Evolutionary conservation across 2,113 vertebrate species (phyloP).

Genomic region (Danionella cerebrum): DNA sequence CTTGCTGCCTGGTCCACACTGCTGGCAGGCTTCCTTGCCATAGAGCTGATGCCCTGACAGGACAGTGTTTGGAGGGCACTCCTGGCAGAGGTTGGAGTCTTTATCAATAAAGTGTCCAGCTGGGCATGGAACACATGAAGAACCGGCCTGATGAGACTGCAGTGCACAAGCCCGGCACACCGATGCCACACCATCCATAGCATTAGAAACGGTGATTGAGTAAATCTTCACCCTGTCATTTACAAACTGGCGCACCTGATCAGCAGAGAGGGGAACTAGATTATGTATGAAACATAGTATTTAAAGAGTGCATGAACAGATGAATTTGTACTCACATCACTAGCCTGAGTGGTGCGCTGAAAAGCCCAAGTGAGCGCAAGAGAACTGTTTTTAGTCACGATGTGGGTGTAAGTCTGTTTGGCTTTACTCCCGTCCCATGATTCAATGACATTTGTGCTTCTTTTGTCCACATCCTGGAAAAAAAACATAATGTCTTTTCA

Average conservation of each 20-base stretch:
- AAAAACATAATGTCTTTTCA: too few relatives aligned
- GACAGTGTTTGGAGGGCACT: slow-evolving; percentile 79
- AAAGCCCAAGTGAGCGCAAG: slow-evolving; percentile 96
- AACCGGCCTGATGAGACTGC: slow-evolving; percentile 68
- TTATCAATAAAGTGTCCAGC: slow-evolving; percentile 85
- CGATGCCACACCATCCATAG: slow-evolving; percentile 79
- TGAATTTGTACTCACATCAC: slow-evolving; percentile 72
- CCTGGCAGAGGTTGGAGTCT: slow-evolving; percentile 76
- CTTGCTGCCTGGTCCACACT: slow-evolving; percentile 81
- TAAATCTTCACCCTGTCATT: slow-evolving; percentile 87
- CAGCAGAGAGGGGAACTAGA: too few relatives aligned
- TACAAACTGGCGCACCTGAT: slow-evolving; percentile 68
- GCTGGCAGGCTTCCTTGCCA: slow-evolving; percentile 74
- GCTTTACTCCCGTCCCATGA: slow-evolving; percentile 86
- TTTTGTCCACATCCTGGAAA: slow-evolving; percentile 85
- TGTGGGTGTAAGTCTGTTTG: slow-evolving; percentile 83
- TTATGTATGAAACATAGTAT: not conserved
- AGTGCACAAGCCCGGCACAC: slow-evolving; percentile 82
- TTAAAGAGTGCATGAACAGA: not conserved
- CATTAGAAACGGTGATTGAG: slow-evolving; percentile 82
- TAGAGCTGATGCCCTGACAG: slow-evolving; percentile 78
- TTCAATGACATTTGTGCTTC: slow-evolving; percentile 88
- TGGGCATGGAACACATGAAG: slow-evolving; percentile 86
- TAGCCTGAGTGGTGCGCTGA: slow-evolving; percentile 85
- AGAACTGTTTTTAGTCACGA: slow-evolving; percentile 85